These are phyloP conservation scores for Holacanthella duospinosa DNA, from an alignment of 2,888 invertebrate species.

Conservation along the genomic window DNA sequence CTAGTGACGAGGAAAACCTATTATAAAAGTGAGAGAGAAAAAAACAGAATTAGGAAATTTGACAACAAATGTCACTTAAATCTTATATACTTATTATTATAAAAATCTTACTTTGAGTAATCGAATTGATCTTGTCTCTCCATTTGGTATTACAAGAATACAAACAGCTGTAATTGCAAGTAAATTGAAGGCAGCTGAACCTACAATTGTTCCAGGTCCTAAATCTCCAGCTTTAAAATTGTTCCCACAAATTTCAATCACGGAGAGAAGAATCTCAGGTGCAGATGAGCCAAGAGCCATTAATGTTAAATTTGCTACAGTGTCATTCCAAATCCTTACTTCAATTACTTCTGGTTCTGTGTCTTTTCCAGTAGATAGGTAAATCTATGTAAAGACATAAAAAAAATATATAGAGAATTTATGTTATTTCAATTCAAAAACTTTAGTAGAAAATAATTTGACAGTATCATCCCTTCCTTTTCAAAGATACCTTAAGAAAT, in stretches of 20 bases:
- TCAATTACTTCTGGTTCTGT: conserved; percentile 45
- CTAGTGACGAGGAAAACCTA: conserved; percentile 45
- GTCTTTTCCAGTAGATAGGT: conserved; percentile 32
- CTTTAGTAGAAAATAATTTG: too few species aligned
- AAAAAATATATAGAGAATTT: not conserved
- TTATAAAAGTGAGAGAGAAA: too few species aligned
- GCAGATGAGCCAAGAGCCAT: conserved; percentile 51
- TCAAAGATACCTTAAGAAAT: not conserved
- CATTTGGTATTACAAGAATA: conserved; percentile 44
- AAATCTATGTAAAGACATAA: conserved; percentile 21
- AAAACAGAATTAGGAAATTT: too few species aligned
- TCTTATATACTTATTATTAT: not conserved
- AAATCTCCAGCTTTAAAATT: conserved; percentile 44
- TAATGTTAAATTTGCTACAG: conserved; percentile 49
- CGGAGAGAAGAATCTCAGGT: conserved; percentile 48
- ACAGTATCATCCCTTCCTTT: too few species aligned
- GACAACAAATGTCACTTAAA: not conserved
- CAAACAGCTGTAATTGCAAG: conserved; percentile 49
- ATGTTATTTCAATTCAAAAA: not conserved
- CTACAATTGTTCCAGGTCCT: conserved; percentile 50
- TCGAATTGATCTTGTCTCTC: conserved; percentile 43
- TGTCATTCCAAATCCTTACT: conserved; percentile 46
- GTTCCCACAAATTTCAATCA: conserved; percentile 46
- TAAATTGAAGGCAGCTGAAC: conserved; percentile 51
- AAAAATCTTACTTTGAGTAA: conserved; percentile 42